Conservation (phyloP, 1,140 invertebrate species). For the Drosophila oshimai region DNA sequence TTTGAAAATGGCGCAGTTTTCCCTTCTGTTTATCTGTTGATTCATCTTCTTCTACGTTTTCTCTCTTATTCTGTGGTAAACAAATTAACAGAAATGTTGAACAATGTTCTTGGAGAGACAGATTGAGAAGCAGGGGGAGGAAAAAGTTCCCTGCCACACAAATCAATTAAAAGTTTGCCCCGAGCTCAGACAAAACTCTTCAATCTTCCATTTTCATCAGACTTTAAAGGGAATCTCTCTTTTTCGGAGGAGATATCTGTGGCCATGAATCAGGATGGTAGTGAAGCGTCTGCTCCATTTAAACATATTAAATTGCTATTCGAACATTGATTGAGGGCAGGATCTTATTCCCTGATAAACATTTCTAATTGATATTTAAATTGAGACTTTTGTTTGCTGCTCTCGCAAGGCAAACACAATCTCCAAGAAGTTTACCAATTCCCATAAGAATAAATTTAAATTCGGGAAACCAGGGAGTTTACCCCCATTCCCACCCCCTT, state of each 20-base stretch:
- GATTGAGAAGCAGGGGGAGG: background rate
- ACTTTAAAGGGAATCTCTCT: slow-evolving; percentile 14
- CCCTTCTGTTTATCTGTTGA: slow-evolving; percentile 30
- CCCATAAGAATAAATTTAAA: slow-evolving; percentile 25
- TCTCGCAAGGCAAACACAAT: background rate
- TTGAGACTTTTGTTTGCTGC: slow-evolving; percentile 31
- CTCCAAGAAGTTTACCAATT: background rate
- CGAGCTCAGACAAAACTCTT: slow-evolving; percentile 10
- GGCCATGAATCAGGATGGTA: slow-evolving; percentile 1
- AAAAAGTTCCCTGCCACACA: slow-evolving; percentile 43
- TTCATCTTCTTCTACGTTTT: slow-evolving; percentile 1
- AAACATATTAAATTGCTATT: slow-evolving; percentile 3
- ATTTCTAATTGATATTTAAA: slow-evolving; percentile 37
- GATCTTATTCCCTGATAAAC: background rate
- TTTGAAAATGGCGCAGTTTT: slow-evolving; percentile 28
- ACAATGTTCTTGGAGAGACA: slow-evolving; percentile 16
- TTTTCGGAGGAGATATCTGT: background rate
- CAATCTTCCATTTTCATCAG: slow-evolving; percentile 18
- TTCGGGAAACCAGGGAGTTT: background rate
- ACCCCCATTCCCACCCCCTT: background rate
- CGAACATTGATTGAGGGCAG: slow-evolving; percentile 31
- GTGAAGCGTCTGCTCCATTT: background rate
- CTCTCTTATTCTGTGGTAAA: slow-evolving; percentile 14
- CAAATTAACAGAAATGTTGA: slow-evolving; percentile 42
- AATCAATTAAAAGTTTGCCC: slow-evolving; percentile 57